Evolutionary conservation across 2,113 vertebrate genomes (phyloP).

Genomic region (Pteronura brasiliensis): DNA sequence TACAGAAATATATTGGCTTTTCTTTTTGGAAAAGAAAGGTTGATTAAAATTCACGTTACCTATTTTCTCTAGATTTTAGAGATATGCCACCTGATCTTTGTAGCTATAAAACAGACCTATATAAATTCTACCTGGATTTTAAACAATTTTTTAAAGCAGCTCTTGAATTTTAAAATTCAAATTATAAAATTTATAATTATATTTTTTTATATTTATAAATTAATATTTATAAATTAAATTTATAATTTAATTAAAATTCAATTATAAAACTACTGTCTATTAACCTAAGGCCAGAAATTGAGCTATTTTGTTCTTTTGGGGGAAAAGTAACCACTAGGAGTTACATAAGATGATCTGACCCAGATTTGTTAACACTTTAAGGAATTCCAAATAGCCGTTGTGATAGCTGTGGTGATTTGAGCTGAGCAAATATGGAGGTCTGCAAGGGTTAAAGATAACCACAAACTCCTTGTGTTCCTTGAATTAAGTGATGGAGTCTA

Average conservation of each 20-base stretch:
- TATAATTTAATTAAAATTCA: no score
- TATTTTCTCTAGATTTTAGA: slow-evolving; percentile 40
- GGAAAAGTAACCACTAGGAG: slow-evolving; percentile 11
- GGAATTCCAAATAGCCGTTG: not conserved
- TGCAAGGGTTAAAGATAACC: not conserved
- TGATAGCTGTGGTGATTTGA: not conserved
- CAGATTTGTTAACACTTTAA: slow-evolving; percentile 11
- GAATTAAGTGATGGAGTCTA: not conserved
- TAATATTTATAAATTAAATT: no score
- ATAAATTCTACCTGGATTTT: slow-evolving; percentile 49
- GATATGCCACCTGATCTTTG: slow-evolving; percentile 20
- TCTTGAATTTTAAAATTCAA: slow-evolving; percentile 38
- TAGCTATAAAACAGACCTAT: slow-evolving; percentile 24
- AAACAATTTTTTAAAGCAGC: slow-evolving; percentile 42
- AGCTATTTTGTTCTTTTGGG: slow-evolving; percentile 39
- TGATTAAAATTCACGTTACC: slow-evolving; percentile 46
- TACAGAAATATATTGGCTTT: slow-evolving; percentile 20
- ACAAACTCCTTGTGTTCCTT: not conserved
- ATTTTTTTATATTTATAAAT: no score
- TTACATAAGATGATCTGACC: not conserved
- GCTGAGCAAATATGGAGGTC: not conserved
- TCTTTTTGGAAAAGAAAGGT: not conserved
- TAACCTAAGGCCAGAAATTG: slow-evolving; percentile 39
- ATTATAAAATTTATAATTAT: no score
- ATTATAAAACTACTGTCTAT: slow-evolving; percentile 17